Evolutionary conservation across 2,113 vertebrate species (phyloP), one percentile per base, ranked within the genome.

Genomic region (Dicentrarchus labrax): DNA sequence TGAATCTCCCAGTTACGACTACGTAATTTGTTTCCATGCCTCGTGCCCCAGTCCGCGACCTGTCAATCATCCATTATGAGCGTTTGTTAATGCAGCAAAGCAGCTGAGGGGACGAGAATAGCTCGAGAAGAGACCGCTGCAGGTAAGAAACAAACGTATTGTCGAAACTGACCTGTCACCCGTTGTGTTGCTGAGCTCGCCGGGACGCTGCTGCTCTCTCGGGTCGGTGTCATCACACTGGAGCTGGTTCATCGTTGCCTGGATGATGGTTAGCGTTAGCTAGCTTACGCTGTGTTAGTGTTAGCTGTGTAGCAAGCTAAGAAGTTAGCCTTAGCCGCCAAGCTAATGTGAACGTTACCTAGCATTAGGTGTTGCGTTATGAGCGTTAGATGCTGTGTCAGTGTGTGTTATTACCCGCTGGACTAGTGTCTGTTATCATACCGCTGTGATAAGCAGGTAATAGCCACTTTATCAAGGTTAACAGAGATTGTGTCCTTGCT

Each of bases 61-160:
- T 91, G 95, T 92, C 95, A 95, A 87, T 96, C 94, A 95, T 53
- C 79, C 85, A 93, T 93, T 72, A 94, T 91, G 92, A 93, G 84
- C 79, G 89, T 87, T 61, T 36, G 85, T 73, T 90, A 93, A 86
- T 94, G 94, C 94, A 92, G 92, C 84, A 89, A 68, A 92, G 88
- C 92, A 82, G 87, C 92, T 84, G 92, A 92, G 86, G 83, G 86
- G 79, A 89, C 86, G 79, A 88, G 86, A 91, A 89, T 84, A 92
- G 80, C 88, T 57, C 65, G 89, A 93, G 89, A 83, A 84, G 79
- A 85, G 67, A 81, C 76, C 74, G 74, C n/a, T n/a, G n/a, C 89
- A 93, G 94, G 95, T 95, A 94, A 87, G 78, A 68, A 30, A n/a
- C n/a, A 36, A 3, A 45, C 66, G 10, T 68, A 13, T 41, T 30